phyloP scores from a whole-genome alignment of 2,888 invertebrate species.

The Syritta pipiens region DNA sequence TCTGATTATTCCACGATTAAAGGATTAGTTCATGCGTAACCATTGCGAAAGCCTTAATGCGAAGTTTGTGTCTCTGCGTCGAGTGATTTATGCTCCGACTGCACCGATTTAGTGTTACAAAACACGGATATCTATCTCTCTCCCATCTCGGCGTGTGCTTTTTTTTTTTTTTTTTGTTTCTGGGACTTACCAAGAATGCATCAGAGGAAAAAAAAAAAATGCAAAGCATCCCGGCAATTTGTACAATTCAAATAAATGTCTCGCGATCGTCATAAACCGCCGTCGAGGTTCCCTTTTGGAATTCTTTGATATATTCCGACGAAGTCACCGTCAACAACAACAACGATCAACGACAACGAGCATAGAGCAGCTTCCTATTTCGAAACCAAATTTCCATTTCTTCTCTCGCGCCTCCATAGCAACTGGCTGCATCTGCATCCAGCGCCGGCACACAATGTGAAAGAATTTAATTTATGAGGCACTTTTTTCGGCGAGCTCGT shows the following conservation, averaged over 20 bases:
- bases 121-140: constrained; percentile 33
- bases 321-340: constrained; percentile 4
- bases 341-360: background rate
- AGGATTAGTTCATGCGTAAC: constrained; percentile 64
- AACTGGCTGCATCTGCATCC: constrained; percentile 12
- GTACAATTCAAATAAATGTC: constrained; percentile 66
- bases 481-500: constrained; percentile 4
- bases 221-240: constrained; percentile 64
- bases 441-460: constrained; percentile 34
- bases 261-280: constrained; percentile 52
- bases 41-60: constrained; percentile 45
- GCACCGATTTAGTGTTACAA: constrained; percentile 43
- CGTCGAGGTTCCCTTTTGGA: constrained; percentile 21
- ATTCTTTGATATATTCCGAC: constrained; percentile 67
- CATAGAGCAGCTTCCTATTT: constrained; percentile 47
- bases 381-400: constrained; percentile 63
- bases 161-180: background rate
- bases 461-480: constrained; percentile 59
- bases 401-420: constrained; percentile 56
- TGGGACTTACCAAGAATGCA: constrained; percentile 30
- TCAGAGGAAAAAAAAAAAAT: constrained; percentile 50
- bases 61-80: constrained; percentile 22
- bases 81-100: constrained; percentile 53
- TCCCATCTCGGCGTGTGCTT: too few species aligned
- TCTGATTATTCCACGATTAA: constrained; percentile 61